phyloP scores from a whole-genome alignment of 2,888 invertebrate species.

The Polymixis lichenea region DNA sequence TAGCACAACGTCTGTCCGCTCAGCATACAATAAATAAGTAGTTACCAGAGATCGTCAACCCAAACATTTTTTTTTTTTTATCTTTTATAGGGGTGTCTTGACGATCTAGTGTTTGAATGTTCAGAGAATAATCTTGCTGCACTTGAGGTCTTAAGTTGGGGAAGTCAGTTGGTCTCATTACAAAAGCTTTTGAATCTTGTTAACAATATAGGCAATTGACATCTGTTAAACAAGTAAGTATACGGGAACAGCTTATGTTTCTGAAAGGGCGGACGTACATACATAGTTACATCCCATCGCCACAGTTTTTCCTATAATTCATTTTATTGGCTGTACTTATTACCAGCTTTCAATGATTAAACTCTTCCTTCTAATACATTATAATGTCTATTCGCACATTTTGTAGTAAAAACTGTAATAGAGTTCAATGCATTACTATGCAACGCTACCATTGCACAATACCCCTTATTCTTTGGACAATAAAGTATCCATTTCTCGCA shows the following conservation, averaged over 20 bases:
- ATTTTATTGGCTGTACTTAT: conserved; percentile 7
- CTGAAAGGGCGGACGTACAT: not conserved
- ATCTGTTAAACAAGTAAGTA: not conserved
- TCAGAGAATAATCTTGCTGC: not conserved
- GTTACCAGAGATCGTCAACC: not conserved
- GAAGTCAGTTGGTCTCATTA: too few species aligned
- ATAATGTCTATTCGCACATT: conserved; percentile 32
- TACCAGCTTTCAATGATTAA: conserved; percentile 18
- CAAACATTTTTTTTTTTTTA: not conserved
- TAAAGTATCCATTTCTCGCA: conserved; percentile 12
- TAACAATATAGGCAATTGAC: not conserved
- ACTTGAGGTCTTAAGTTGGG: not conserved
- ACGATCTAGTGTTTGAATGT: not conserved
- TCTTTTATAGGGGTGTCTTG: not conserved
- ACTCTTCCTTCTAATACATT: conserved; percentile 16
- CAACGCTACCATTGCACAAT: conserved; percentile 6
- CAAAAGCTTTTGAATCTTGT: not conserved
- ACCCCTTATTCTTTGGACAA: not conserved
- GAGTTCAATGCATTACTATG: conserved; percentile 38
- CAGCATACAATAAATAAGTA: too few species aligned
- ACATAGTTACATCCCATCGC: not conserved
- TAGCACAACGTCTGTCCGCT: too few species aligned
- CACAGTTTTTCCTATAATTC: conserved; percentile 17
- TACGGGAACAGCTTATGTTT: not conserved
- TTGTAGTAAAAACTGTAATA: conserved; percentile 36